Evolutionary conservation across 2,888 invertebrate species (phyloP), one percentile per base, ranked within the genome.

Genomic region (Lottia scabra): DNA sequence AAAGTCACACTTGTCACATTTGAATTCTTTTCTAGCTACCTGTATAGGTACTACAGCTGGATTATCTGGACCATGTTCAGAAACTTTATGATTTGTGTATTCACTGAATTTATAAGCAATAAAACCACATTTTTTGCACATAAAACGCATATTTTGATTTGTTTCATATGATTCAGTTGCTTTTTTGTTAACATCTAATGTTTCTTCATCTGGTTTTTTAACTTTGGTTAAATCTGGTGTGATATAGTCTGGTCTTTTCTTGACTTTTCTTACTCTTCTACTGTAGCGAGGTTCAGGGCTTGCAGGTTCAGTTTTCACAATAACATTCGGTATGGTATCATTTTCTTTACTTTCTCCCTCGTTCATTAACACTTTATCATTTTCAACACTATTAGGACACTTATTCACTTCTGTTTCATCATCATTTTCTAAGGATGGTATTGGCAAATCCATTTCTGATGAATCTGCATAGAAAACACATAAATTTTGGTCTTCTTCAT

Each of bases 1-100:
- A 65, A 80, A 85, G 38, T 76, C 76, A 75, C 87, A 86, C 43
- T 71, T 70, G 30, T 81, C 79, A 80, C 86, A 86, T 15, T 48
- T 67, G 72, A 81, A 85, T 63, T 72, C 72, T 27, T 70, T 65
- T 26, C 56, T 56, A 6, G 56, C 13, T 38, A 38, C 38, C 38
- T 38, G 38, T 38, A 38, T 10, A 38, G 38, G 38, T 10, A 38
- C 38, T 5, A 38, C 38, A 38, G 38, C 38, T 15, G 23, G 23
- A 56, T 23, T 19, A 23, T 10, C 23, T 23, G 38, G n/a, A 10
- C n/a, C 27, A 30, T 43, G 65, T 2, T 19, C 27, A n/a, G 65
- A 26, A 27, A n/a, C 10, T 15, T 38, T 68, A 23, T 76, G 75
- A 23, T 74, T 71, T 16, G 71, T 71, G 65, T 76, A 78, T 13